Evolutionary conservation across 2,888 invertebrate species (phyloP).

Genomic region (Caenorhabditis parvicauda): DNA sequence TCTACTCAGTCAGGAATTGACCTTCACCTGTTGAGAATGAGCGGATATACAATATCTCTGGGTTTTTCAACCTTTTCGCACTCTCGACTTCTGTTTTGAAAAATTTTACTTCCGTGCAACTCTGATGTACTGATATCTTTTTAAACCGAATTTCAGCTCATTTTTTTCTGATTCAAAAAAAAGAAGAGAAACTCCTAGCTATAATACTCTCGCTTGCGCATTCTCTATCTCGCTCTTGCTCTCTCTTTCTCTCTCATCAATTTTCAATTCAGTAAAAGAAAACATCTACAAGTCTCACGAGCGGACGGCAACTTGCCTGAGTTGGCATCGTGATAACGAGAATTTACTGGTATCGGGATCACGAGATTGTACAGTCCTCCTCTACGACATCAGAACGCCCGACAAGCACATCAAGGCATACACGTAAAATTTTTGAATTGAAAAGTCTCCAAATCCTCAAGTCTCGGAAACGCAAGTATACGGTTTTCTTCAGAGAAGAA

Average conservation of each 20-base stretch:
- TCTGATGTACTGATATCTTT: too few species aligned
- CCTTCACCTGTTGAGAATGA: too few species aligned
- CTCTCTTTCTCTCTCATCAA: too few species aligned
- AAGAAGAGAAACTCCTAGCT: slow-evolving; percentile 2
- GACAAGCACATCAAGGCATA: slow-evolving; percentile 13
- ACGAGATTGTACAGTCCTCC: slow-evolving; percentile 18
- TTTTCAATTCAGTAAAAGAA: slow-evolving; percentile 11
- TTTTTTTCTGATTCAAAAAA: not conserved
- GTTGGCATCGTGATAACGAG: slow-evolving; percentile 27
- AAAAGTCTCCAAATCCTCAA: not conserved
- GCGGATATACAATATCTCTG: too few species aligned
- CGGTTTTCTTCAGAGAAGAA: slow-evolving; percentile 14
- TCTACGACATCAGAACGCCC: slow-evolving; percentile 24
- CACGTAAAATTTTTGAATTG: slow-evolving; percentile 5
- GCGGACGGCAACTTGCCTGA: slow-evolving; percentile 38
- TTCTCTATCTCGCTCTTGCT: not conserved
- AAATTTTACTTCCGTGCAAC: too few species aligned
- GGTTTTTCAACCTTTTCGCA: too few species aligned
- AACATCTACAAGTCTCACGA: slow-evolving; percentile 33
- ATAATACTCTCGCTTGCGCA: not conserved
- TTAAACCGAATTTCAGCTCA: not conserved
- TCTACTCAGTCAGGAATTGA: too few species aligned
- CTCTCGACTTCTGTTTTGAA: too few species aligned
- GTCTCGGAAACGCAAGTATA: not conserved
- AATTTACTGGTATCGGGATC: slow-evolving; percentile 30